Evolutionary conservation across 2,888 invertebrate genomes (phyloP).

Genomic region (Galerucella pusilla): DNA sequence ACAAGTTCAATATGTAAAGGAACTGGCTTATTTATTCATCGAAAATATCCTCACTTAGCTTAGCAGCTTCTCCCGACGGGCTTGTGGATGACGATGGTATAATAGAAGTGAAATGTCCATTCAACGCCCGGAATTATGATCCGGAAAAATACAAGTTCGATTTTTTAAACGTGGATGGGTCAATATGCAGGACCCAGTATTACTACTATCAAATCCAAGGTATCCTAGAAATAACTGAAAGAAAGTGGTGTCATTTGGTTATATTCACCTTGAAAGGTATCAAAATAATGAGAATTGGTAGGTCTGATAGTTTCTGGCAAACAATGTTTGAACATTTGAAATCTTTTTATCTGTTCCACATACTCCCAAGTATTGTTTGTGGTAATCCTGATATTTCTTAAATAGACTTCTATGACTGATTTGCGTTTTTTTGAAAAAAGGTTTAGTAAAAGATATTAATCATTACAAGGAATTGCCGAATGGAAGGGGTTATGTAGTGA

Average conservation of each 20-base stretch:
- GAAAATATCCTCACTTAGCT: slow-evolving; percentile 27
- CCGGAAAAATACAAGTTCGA: slow-evolving; percentile 23
- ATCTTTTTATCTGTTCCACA: too few relatives aligned
- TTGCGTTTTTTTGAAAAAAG: too few relatives aligned
- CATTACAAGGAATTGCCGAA: slow-evolving; percentile 25
- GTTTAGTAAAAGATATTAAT: too few relatives aligned
- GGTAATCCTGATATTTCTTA: too few relatives aligned
- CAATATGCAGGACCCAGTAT: slow-evolving; percentile 9
- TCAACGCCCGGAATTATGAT: slow-evolving; percentile 5
- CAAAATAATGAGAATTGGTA: slow-evolving; percentile 13
- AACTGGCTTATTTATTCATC: slow-evolving; percentile 19
- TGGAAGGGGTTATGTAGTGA: slow-evolving; percentile 14
- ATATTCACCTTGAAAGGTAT: slow-evolving; percentile 26
- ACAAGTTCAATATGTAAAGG: neutral
- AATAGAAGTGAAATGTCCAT: slow-evolving; percentile 37
- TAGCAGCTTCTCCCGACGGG: slow-evolving; percentile 35
- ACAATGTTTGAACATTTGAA: neutral
- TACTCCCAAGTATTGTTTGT: too few relatives aligned
- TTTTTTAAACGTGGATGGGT: slow-evolving; percentile 11
- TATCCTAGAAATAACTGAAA: slow-evolving; percentile 24
- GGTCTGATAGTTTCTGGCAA: slow-evolving; percentile 14
- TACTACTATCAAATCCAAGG: slow-evolving; percentile 34
- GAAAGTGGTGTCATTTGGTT: slow-evolving; percentile 29
- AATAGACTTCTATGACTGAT: too few relatives aligned
- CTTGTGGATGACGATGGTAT: slow-evolving; percentile 25